Evolutionary conservation across 2,888 invertebrate species (phyloP).

Genomic region (Caenorhabditis becei): DNA sequence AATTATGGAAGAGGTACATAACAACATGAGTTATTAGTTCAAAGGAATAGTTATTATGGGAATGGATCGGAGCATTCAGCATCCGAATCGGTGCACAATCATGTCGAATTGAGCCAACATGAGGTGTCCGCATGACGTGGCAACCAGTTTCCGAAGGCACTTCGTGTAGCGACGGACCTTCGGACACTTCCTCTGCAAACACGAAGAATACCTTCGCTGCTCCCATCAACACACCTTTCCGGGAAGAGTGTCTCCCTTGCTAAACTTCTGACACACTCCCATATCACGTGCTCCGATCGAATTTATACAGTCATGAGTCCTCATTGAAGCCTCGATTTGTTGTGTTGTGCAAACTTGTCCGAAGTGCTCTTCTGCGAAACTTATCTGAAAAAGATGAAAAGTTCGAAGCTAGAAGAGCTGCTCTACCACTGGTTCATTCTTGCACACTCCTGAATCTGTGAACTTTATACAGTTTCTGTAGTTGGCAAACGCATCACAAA

Average conservation of each 20-base stretch:
- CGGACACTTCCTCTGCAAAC: constrained; percentile 50
- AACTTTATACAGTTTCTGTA: constrained; percentile 48
- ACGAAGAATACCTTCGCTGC: background rate
- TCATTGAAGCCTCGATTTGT: constrained; percentile 55
- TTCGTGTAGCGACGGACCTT: constrained; percentile 58
- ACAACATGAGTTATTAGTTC: constrained; percentile 12
- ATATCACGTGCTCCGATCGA: constrained; percentile 30
- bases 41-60: constrained; percentile 6
- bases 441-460: constrained; percentile 40
- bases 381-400: constrained; percentile 43
- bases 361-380: constrained; percentile 57
- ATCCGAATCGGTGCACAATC: constrained; percentile 60
- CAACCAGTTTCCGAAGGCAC: constrained; percentile 53
- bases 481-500: constrained; percentile 58
- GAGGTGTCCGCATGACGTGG: constrained; percentile 47
- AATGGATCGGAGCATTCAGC: constrained; percentile 12
- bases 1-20: background rate
- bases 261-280: constrained; percentile 41
- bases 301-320: constrained; percentile 55
- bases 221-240: constrained; percentile 25
- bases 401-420: background rate
- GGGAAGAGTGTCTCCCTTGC: constrained; percentile 55
- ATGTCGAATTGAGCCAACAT: constrained; percentile 62
- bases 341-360: constrained; percentile 55
- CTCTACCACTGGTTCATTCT: constrained; percentile 35